Percentiles rank a stretch among this genome's conserved stretches.
These are phyloP conservation scores for Myiopsitta monachus DNA, from an alignment of 2,113 vertebrate species.

Conservation along the genomic window DNA sequence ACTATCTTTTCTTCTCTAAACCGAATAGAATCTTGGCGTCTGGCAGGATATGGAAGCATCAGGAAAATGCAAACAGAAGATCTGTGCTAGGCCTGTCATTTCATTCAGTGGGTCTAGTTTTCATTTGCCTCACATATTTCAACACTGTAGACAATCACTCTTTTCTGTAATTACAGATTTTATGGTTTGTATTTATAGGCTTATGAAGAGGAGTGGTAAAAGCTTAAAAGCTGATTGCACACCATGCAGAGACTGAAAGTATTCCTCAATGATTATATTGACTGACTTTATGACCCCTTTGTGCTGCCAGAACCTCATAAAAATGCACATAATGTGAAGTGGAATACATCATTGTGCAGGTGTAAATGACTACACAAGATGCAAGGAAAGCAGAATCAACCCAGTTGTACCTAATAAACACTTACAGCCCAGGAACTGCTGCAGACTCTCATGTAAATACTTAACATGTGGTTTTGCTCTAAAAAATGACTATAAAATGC, in stretches of 20 bases:
- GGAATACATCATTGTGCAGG: slow-evolving; percentile 32
- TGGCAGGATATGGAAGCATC: background rate
- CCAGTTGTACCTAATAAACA: slow-evolving; percentile 34
- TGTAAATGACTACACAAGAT: slow-evolving; percentile 49
- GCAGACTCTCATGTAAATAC: slow-evolving; percentile 15
- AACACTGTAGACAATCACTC: background rate
- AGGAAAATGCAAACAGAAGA: background rate
- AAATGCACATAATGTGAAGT: slow-evolving; percentile 8
- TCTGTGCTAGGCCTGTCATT: background rate
- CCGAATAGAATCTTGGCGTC: background rate
- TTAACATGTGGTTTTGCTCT: slow-evolving; percentile 29
- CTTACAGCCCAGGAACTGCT: slow-evolving; percentile 41
- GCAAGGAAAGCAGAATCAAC: slow-evolving; percentile 32
- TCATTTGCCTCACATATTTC: background rate
- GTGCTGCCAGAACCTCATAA: slow-evolving; percentile 28
- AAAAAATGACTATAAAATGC: slow-evolving; percentile 34
- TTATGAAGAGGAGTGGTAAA: slow-evolving; percentile 33
- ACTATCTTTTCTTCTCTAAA: background rate
- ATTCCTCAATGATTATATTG: slow-evolving; percentile 25
- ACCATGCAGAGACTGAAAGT: background rate
- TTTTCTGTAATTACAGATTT: slow-evolving; percentile 22
- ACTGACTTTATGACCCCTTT: slow-evolving; percentile 45
- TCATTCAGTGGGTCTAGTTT: background rate
- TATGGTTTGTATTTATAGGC: slow-evolving; percentile 36
- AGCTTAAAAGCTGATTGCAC: slow-evolving; percentile 26